Evolutionary conservation across 2,113 vertebrate genomes (phyloP), one percentile per base, ranked within the genome.

Genomic region (Panthera leo): DNA sequence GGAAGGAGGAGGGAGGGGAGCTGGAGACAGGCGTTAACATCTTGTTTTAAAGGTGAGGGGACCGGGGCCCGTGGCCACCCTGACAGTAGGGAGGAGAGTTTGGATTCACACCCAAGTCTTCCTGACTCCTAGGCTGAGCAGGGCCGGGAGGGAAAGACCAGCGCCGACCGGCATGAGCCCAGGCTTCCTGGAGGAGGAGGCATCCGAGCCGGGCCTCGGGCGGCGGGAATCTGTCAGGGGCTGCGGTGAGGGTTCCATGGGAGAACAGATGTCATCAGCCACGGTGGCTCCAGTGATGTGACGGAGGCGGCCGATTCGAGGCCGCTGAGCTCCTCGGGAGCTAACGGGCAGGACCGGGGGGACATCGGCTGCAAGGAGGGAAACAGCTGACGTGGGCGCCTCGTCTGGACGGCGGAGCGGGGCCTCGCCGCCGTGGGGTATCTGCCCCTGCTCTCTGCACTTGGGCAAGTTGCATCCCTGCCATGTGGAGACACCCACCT

Each of bases 261-360:
- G 70, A 25, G 70, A 42, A 15, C 7, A 0, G 4, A 23, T 5
- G 5, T 23, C 9, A 34, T 11, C 36, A 29, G 53, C 68, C 85
- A 8, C 0, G n/a, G 51, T 2, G 27, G 51, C 68, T 39, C 23
- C 5, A n/a, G 2, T 55, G 42, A 5, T 3, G 7, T 4, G 51
- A 31, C 1, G 5, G 86, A 45, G 21, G 78, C 0, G 5, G 68
- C 61, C 7, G 0, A 0, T 2, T 4, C 31, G 42, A 58, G 42
- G 16, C 31, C 12, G n/a, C 21, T 25, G 67, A 18, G 70, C 70
- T 36, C 4, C 3, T 19, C 25, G 1, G 39, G 85, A 51, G 23
- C 4, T 2, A 19, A 14, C 2, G 9, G 29, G 23, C 29, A 23
- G 80, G 61, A 7, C 3, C 25, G 6, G 23, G 18, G 3, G 8